These are phyloP conservation scores for Trissolcus basalis DNA, from an alignment of 1,140 invertebrate genomes.

Conservation along the genomic window DNA sequence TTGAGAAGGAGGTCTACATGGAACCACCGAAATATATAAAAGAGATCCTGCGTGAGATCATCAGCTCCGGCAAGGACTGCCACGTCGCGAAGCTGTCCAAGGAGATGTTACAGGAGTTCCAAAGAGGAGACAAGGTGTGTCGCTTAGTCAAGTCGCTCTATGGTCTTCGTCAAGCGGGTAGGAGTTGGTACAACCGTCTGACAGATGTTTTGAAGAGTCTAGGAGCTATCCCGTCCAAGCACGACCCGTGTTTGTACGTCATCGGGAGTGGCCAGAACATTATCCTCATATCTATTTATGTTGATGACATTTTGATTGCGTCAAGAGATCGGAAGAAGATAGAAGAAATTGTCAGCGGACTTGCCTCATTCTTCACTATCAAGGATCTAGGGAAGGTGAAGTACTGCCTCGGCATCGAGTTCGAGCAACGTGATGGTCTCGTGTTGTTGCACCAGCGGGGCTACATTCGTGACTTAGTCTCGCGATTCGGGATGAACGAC, in stretches of 20 bases:
- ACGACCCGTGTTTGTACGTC: constrained; percentile 15
- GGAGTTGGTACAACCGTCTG: constrained; percentile 8
- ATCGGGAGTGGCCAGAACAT: background rate
- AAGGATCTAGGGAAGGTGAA: background rate
- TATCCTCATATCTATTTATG: constrained; percentile 3
- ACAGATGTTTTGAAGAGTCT: background rate
- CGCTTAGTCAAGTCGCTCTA: background rate
- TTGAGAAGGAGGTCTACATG: background rate
- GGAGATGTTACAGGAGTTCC: background rate
- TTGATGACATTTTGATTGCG: constrained; percentile 12
- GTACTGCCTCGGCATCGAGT: constrained; percentile 8
- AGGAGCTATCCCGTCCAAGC: background rate
- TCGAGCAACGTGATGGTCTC: background rate
- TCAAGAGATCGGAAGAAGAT: background rate
- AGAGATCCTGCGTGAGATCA: too few species aligned
- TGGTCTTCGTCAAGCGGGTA: background rate
- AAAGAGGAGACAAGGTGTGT: background rate
- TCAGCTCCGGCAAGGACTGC: too few species aligned
- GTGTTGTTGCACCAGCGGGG: background rate
- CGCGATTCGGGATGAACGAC: background rate
- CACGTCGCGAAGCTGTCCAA: background rate
- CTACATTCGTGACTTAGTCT: background rate
- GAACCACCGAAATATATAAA: background rate
- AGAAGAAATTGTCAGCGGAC: background rate
- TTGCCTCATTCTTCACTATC: background rate